These are phyloP conservation scores for Philonicus albiceps DNA, from an alignment of 2,888 invertebrate genomes.

Conservation along the genomic window DNA sequence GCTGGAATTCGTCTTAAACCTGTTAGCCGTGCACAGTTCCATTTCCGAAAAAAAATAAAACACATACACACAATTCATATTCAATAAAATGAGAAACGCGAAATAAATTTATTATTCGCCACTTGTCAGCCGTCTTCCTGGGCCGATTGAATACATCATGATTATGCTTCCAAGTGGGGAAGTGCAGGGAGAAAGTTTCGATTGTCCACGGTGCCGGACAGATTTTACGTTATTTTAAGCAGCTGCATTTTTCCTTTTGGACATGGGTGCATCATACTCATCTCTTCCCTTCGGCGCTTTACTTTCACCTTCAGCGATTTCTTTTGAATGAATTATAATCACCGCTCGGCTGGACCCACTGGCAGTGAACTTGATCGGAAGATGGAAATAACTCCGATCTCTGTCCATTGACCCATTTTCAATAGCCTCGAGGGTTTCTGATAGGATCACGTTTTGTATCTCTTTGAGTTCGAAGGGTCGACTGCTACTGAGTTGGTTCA, in stretches of 20 bases:
- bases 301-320: constrained; percentile 15
- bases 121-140: constrained; percentile 5
- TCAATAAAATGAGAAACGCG: neutral
- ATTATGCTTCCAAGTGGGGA: neutral
- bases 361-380: neutral
- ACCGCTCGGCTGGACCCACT: neutral
- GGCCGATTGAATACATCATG: neutral
- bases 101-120: constrained; percentile 18
- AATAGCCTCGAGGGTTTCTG: neutral
- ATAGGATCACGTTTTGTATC: constrained; percentile 12
- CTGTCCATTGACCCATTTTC: constrained; percentile 14
- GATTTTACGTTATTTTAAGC: neutral
- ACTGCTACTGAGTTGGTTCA: neutral
- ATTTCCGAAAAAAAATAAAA: constrained; percentile 36
- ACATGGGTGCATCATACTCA: neutral
- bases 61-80: neutral
- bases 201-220: neutral
- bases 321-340: neutral
- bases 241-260: neutral
- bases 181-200: constrained; percentile 16
- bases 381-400: neutral
- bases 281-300: neutral
- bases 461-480: neutral
- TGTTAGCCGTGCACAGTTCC: constrained; percentile 3
- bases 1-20: constrained; percentile 35